These are phyloP conservation scores for Arrhamphus sclerolepis DNA, from an alignment of 2,797 vertebrate genomes.

Conservation along the genomic window DNA sequence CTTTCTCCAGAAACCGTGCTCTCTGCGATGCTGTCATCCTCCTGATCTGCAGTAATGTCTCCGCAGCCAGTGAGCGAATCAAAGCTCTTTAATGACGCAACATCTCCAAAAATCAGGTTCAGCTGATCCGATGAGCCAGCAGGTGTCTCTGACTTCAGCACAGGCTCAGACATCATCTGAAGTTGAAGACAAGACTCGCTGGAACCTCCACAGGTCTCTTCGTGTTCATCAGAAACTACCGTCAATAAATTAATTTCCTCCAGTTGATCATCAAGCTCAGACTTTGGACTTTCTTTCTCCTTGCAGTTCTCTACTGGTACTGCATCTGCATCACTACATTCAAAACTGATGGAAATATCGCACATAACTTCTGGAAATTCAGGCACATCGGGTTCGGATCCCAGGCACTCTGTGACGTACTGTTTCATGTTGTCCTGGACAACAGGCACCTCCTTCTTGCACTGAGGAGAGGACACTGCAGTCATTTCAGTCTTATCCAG, in stretches of 20 bases:
- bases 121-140: conserved; percentile 84
- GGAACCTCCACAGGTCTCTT: conserved; percentile 42
- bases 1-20: conserved; percentile 89
- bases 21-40: conserved; percentile 90
- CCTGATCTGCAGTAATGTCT: conserved; percentile 96
- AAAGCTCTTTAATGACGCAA: conserved; percentile 95
- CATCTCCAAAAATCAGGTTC: conserved; percentile 87
- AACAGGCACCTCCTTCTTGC: conserved; percentile 68
- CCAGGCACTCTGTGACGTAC: conserved; percentile 67
- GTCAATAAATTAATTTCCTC: conserved; percentile 38
- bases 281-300: conserved; percentile 52
- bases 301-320: conserved; percentile 43
- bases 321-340: conserved; percentile 63
- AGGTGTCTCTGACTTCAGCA: conserved; percentile 56
- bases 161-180: conserved; percentile 66
- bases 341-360: conserved; percentile 50
- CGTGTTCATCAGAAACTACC: conserved; percentile 22
- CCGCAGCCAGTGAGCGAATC: conserved; percentile 97
- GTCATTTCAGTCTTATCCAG: conserved; percentile 80
- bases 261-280: conserved; percentile 40
- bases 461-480: conserved; percentile 63
- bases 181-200: conserved; percentile 68
- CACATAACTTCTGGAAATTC: conserved; percentile 57
- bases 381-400: conserved; percentile 79
- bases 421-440: conserved; percentile 57